phyloP scores from a whole-genome alignment of 2,797 vertebrate genomes.

The Molossus molossus region DNA sequence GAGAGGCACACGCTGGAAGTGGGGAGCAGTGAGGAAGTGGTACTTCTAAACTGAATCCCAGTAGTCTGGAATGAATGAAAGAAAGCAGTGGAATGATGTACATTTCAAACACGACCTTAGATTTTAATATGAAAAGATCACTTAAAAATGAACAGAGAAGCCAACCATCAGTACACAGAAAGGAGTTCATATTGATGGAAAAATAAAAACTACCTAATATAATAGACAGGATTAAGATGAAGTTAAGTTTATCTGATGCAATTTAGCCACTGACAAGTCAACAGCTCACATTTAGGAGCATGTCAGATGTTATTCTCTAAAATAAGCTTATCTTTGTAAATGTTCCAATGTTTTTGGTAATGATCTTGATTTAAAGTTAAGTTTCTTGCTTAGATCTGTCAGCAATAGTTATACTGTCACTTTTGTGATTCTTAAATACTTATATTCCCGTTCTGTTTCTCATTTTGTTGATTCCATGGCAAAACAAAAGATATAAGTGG shows the following conservation, averaged over 20 bases:
- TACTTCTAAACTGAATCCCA: neutral
- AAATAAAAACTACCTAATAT: conserved; percentile 38
- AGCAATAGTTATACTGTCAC: neutral
- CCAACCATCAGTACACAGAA: neutral
- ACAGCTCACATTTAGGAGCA: neutral
- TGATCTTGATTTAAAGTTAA: conserved; percentile 50
- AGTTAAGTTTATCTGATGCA: conserved; percentile 7
- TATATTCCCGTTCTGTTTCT: conserved; percentile 2
- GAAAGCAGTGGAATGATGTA: neutral
- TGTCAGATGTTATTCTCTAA: neutral
- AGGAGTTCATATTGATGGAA: neutral
- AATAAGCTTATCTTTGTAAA: conserved; percentile 39
- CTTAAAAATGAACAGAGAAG: neutral
- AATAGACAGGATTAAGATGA: neutral
- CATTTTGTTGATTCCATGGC: conserved; percentile 30
- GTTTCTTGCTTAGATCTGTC: neutral
- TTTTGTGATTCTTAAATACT: conserved; percentile 23
- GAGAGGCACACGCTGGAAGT: neutral
- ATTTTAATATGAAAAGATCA: neutral
- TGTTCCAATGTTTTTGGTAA: conserved; percentile 22
- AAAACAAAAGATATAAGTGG: conserved; percentile 40
- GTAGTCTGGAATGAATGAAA: conserved; percentile 42
- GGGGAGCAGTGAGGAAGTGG: neutral
- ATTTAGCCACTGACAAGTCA: neutral
- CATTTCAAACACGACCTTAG: conserved; percentile 10